Base-by-base conservation (phyloP, 2,797 vertebrate genomes). In the Aselliscus stoliczkanus region DNA sequence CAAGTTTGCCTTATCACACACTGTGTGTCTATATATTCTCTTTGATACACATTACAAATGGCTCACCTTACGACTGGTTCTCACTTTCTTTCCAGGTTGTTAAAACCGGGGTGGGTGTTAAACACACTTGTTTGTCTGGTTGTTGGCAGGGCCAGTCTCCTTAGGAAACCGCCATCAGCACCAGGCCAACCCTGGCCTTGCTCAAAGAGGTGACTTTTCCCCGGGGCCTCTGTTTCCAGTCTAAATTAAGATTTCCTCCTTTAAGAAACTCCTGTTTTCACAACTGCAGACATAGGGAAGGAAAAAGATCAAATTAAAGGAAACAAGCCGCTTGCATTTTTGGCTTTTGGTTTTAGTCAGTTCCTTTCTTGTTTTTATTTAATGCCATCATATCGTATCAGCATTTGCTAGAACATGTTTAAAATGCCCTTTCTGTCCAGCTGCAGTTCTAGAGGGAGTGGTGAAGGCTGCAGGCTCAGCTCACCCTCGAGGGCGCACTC, bases 241-340 rank as follows among this genome's bases (percentile, higher is more conserved):
- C 80, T 92, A 83, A 80, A 60, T 82, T 58, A 79, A 97, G 92
- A 84, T 80, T 87, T 86, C 37, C 37, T 94, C 70, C 79, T 94
- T 88, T 21, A 64, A 80, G 62, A 82, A 47, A 75, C 13, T 56
- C 47, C 70, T 37, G 42, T 52, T 91, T 89, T 69, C 85, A 76
- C 72, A 84, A 34, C 37, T 42, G 34, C 27, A 76, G 58, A 44
- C 25, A 6, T 1, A 52, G 62, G 18, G 44, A 93, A 89, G 80
- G 90, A 85, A 93, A 83, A 44, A 58, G 70, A 64, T 39, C 60
- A 47, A 52, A 87, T 54, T 0, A 86, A 92, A 94, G 70, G 79
- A 81, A 73, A 67, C 37, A 23, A 84, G 76, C 18, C 29, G 2
- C 54, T 76, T 52, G 18, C 7, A 0, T 21, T 84, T 81, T 72